Evolutionary conservation across 1,140 invertebrate genomes (phyloP), one percentile per base, ranked within the genome.

Genomic region (Drosophila albomicans): DNA sequence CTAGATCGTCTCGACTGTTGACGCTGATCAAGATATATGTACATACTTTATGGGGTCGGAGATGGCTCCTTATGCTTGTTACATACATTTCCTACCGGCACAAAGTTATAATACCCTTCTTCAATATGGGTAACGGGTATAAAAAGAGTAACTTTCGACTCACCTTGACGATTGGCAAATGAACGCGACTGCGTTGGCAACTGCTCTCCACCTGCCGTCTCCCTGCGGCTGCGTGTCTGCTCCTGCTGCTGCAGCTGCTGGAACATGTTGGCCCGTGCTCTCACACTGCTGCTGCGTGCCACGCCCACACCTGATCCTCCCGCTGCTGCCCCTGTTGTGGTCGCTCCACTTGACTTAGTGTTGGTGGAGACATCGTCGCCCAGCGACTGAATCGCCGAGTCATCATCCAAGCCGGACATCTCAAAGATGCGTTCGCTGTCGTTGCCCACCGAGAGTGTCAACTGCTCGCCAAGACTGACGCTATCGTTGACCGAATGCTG

Each of bases 231-330:
- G 63, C 82, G 87, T 48, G 74, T 58, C 79, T 95, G 93, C 38
- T 79, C 67, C 75, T 94, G 94, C 73, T 94, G 94, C 73, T 94
- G 94, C 77, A 95, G 74, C 75, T 95, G 94, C 79, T 94, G 94
- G 93, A 95, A 95, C 93, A 95, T 94, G 69, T 93, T 94, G 46
- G 94, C 94, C 72, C 94, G 91, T 15, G 94, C 94, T 2, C 94
- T 94, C 6, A 95, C 95, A 67, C 94, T 95, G 77, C 94, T 94
- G 79, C 94, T 94, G 56, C 94, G 94, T 35, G 93, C 92, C 48
- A 95, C 82, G 11, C 84, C 79, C 41, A 45, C 73, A 8, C 77
- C 88, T 81, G 59, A 63, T 65, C 32, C 58, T 41, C 58, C 48
- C 20, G 64, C 35, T 28, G 10, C 66, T 1, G 30, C 66, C 15